These are phyloP conservation scores for Cylindroiulus punctatus DNA, from an alignment of 2,888 invertebrate genomes.

Conservation along the genomic window DNA sequence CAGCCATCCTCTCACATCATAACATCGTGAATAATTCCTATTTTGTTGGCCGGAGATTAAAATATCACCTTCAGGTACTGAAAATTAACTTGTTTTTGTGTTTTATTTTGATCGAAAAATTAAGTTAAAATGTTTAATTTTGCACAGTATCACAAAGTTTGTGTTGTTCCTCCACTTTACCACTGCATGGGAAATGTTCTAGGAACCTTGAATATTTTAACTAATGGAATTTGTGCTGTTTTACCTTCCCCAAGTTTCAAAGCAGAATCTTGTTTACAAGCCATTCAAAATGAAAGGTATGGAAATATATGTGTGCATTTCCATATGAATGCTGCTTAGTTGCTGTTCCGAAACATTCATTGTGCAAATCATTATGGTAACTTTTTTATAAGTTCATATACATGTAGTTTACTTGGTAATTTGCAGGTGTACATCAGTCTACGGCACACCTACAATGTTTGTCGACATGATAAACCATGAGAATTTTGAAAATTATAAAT, in stretches of 20 bases:
- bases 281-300: slow-evolving; percentile 75
- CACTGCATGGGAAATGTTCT: slow-evolving; percentile 82
- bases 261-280: slow-evolving; percentile 70
- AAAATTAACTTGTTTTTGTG: no score
- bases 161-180: slow-evolving; percentile 73
- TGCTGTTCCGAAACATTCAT: no score
- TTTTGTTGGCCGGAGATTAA: neutral
- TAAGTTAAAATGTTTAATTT: neutral
- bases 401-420: no score
- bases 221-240: slow-evolving; percentile 64
- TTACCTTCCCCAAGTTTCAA: slow-evolving; percentile 67
- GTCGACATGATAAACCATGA: slow-evolving; percentile 75
- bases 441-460: slow-evolving; percentile 89
- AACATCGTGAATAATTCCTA: slow-evolving; percentile 77
- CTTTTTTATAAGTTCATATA: no score
- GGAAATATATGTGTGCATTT: no score
- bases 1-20: slow-evolving; percentile 76
- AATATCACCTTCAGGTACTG: no score
- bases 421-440: slow-evolving; percentile 75
- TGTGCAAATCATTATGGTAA: no score
- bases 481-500: slow-evolving; percentile 62
- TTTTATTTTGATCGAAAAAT: no score
- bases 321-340: no score
- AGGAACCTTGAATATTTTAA: slow-evolving; percentile 66
- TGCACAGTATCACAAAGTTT: neutral